Base-by-base conservation (phyloP, 2,888 invertebrate species). In the Cryptosula pallasiana region DNA sequence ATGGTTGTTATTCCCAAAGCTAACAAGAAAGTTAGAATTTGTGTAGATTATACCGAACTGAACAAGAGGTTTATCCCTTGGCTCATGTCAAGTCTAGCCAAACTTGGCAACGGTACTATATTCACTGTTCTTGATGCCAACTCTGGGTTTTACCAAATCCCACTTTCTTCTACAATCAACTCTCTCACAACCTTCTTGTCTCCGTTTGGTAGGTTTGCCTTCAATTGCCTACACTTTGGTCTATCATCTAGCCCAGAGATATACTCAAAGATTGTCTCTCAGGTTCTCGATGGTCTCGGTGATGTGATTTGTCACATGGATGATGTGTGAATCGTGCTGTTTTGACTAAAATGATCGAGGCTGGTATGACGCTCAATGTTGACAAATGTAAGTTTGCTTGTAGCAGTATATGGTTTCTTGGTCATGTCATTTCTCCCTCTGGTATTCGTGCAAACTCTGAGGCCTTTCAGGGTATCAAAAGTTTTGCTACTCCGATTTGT, bases 1-100 rank as follows among this genome's bases (percentile, higher is more conserved):
- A 57, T 57, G 57, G 57, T 57, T n/a, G 57, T 57, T 16, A 23
- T 57, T 5, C 57, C 25, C 25, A 57, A 57, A 25, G 25, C 13
- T 13, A 57, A 57, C 25, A 16, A 25, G 5, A 57, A 57, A 25
- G 57, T 57, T 16, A 57, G 57, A 25, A 57, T 57, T 23, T 57
- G 20, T 57, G 57, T 57, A 16, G 57, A 57, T 25, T 57, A n/a
- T 25, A 57, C 57, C 5, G 57, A 57, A 25, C 25, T 57, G 57
- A 57, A 57, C 57, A 57, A 57, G 25, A 5, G 20, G 5, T 16
- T 57, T 13, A 20, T 45, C 9, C 9, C 45, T 45, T 20, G 20
- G 9, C 9, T 45, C 20, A 5, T 13, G 45, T 45, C 9, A 13
- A 45, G 45, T 45, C 20, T 45, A 45, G 45, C 45, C 20, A 45